Evolutionary conservation across 2,888 invertebrate genomes (phyloP).

Genomic region (Pharmacophagus antenor): DNA sequence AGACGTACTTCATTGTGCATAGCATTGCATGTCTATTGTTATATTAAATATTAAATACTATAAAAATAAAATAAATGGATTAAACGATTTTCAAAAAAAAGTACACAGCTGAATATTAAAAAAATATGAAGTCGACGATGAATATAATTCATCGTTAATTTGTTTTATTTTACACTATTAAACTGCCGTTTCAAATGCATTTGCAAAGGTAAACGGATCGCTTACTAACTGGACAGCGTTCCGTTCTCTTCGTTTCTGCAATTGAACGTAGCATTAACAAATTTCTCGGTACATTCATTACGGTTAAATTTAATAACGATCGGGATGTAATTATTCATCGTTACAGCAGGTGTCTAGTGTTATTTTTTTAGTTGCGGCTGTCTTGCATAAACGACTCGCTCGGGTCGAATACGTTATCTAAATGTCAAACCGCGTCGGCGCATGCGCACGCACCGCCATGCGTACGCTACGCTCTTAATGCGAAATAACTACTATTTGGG

Average conservation of each 20-base stretch:
- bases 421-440: constrained; percentile 65
- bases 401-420: constrained; percentile 45
- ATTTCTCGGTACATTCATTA: neutral
- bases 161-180: too few species aligned
- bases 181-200: too few species aligned
- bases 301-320: constrained; percentile 6
- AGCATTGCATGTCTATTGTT: too few species aligned
- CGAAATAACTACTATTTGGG: constrained; percentile 76
- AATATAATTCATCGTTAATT: too few species aligned
- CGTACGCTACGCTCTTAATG: constrained; percentile 65
- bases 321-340: constrained; percentile 7
- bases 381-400: constrained; percentile 33
- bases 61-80: too few species aligned
- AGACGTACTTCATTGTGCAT: too few species aligned
- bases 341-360: constrained; percentile 22
- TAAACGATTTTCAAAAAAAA: too few species aligned
- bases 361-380: constrained; percentile 28
- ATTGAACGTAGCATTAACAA: too few species aligned
- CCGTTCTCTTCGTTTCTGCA: neutral
- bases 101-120: too few species aligned
- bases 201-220: neutral
- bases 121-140: too few species aligned
- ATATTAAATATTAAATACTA: too few species aligned
- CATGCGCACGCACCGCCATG: constrained; percentile 67
- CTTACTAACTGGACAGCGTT: neutral